Evolutionary conservation across 2,888 invertebrate species (phyloP).

Genomic region (Agrochola litura): DNA sequence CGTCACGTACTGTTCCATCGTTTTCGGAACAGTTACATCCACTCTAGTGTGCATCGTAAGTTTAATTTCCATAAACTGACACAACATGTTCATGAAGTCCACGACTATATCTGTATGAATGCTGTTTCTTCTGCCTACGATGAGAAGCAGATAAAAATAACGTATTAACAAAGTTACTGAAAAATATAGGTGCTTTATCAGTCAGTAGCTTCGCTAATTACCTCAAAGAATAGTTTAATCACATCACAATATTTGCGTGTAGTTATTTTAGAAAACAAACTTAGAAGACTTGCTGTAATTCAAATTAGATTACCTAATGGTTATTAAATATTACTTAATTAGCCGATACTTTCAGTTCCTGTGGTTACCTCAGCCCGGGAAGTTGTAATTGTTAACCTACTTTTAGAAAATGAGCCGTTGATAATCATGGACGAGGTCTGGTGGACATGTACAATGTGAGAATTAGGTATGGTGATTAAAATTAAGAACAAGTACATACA

Average conservation of each 20-base stretch:
- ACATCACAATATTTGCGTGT: constrained; percentile 47
- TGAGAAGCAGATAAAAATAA: neutral
- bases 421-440: constrained; percentile 69
- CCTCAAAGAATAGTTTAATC: constrained; percentile 16
- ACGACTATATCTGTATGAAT: neutral
- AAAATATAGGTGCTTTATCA: neutral
- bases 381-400: constrained; percentile 64
- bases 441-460: constrained; percentile 63
- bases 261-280: constrained; percentile 54
- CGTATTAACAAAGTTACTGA: neutral
- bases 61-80: neutral
- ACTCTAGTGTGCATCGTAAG: neutral
- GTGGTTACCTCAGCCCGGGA: constrained; percentile 65
- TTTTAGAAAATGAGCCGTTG: constrained; percentile 68
- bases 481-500: constrained; percentile 47
- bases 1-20: neutral
- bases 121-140: neutral
- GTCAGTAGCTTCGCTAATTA: constrained; percentile 15
- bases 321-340: constrained; percentile 42
- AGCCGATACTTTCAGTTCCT: constrained; percentile 62
- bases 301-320: constrained; percentile 38
- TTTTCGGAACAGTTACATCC: neutral
- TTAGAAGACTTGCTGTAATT: too few species aligned
- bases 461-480: constrained; percentile 55
- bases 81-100: too few species aligned